Percentiles rank a stretch among this genome's conserved stretches.
These are phyloP conservation scores for Bubo blakistoni DNA, from an alignment of 2,113 vertebrate genomes.

Conservation along the genomic window DNA sequence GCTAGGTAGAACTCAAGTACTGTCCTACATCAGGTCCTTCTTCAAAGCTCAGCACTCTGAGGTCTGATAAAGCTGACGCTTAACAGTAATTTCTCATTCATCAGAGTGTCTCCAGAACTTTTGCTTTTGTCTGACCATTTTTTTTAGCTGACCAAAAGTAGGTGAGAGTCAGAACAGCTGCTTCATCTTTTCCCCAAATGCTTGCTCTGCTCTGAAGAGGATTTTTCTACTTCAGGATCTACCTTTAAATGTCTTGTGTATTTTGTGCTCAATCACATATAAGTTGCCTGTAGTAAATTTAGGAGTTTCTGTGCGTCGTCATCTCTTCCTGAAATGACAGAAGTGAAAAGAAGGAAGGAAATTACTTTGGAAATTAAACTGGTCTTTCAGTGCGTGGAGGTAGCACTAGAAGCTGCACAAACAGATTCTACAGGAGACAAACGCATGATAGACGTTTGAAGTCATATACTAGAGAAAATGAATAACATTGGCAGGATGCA, in stretches of 20 bases:
- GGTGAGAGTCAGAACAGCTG: not conserved
- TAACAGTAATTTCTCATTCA: not conserved
- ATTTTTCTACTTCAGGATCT: not conserved
- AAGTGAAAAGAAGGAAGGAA: slow-evolving; percentile 2
- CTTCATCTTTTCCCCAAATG: not conserved
- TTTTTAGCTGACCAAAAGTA: not conserved
- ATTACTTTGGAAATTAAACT: not conserved
- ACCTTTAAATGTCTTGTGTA: not conserved
- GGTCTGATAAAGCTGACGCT: not conserved
- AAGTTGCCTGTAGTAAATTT: not conserved
- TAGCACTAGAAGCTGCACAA: slow-evolving; percentile 27
- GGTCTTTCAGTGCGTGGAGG: not conserved
- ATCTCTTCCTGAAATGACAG: not conserved
- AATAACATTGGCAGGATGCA: not conserved
- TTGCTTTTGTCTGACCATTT: not conserved
- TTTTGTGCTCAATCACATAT: not conserved
- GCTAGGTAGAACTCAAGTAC: not conserved
- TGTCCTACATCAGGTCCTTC: not conserved
- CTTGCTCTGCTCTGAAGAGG: slow-evolving; percentile 9
- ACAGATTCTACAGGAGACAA: not conserved
- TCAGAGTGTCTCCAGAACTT: not conserved
- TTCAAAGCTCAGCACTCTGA: not conserved
- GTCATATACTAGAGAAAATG: not conserved
- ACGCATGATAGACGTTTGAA: not conserved
- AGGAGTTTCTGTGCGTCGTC: not conserved